Conservation (phyloP, 30 jellyfish, hydroid and myxozoan species). For the Aurelia sp. region DNA sequence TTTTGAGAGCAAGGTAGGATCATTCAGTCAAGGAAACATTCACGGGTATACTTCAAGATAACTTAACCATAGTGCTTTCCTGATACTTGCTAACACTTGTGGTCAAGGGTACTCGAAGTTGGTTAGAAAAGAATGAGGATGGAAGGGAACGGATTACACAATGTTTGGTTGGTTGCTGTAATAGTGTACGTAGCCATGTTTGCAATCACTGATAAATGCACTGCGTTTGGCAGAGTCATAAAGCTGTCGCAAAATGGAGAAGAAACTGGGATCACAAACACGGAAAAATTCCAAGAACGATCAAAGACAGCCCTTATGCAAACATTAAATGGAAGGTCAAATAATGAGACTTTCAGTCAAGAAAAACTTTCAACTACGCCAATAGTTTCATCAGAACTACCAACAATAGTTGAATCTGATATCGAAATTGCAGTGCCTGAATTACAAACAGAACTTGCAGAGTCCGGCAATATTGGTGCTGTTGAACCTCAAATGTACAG, state of each 20-base stretch:
- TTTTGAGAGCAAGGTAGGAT: too few relatives aligned
- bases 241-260: not conserved
- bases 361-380: not conserved
- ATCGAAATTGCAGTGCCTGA: too few relatives aligned
- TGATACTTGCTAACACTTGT: constrained; percentile 58
- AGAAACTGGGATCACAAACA: not conserved
- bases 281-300: not conserved
- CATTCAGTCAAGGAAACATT: too few relatives aligned
- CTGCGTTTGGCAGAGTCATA: constrained; percentile 17
- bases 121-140: constrained; percentile 74
- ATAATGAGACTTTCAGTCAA: constrained; percentile 1
- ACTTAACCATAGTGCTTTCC: not conserved
- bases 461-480: not conserved
- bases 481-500: not conserved
- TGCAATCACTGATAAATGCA: not conserved
- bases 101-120: constrained; percentile 74
- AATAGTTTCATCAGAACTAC: too few relatives aligned
- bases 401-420: not conserved
- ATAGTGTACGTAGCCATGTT: constrained; percentile 21
- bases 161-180: constrained; percentile 36
- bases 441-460: not conserved
- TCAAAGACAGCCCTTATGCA: not conserved
- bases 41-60: too few relatives aligned
- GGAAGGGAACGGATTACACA: constrained; percentile 67
- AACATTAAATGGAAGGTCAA: not conserved